phyloP scores from a whole-genome alignment of 2,113 vertebrate genomes.

The Peromyscus leucopus region DNA sequence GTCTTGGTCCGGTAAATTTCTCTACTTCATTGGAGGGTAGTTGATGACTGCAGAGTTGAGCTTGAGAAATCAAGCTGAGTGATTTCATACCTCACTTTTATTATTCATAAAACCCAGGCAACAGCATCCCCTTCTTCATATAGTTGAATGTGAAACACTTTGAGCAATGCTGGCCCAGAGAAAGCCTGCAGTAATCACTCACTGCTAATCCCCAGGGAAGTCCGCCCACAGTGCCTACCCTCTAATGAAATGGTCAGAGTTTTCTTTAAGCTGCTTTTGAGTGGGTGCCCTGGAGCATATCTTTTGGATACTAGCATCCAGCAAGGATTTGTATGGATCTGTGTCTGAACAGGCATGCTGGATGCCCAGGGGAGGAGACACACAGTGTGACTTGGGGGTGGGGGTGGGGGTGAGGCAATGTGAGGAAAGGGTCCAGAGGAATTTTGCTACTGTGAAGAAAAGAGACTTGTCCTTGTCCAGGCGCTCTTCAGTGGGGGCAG shows the following conservation, averaged over 20 bases:
- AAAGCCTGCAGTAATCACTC: neutral
- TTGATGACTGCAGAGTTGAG: neutral
- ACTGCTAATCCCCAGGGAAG: neutral
- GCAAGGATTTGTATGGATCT: neutral
- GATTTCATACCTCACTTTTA: neutral
- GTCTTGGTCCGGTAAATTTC: neutral
- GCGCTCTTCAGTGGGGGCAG: neutral
- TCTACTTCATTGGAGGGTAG: neutral
- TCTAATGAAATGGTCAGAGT: neutral
- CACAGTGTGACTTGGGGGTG: rapidly evolving
- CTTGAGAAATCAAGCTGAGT: neutral
- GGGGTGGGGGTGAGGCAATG: neutral
- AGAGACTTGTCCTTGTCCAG: neutral
- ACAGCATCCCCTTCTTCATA: neutral
- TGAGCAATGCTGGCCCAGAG: neutral
- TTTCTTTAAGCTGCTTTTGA: slow-evolving; percentile 2
- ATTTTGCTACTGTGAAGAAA: neutral
- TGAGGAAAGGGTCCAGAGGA: neutral
- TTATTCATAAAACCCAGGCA: neutral
- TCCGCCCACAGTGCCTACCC: neutral
- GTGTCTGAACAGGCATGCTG: neutral
- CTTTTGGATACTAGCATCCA: neutral
- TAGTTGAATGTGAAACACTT: neutral
- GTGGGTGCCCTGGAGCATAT: neutral
- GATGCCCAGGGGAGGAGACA: neutral